A percentile compares a stretch with the other conserved stretches of the same genome.
These are phyloP conservation scores for Caretta caretta DNA, from an alignment of 2,113 vertebrate species.

Conservation along the genomic window DNA sequence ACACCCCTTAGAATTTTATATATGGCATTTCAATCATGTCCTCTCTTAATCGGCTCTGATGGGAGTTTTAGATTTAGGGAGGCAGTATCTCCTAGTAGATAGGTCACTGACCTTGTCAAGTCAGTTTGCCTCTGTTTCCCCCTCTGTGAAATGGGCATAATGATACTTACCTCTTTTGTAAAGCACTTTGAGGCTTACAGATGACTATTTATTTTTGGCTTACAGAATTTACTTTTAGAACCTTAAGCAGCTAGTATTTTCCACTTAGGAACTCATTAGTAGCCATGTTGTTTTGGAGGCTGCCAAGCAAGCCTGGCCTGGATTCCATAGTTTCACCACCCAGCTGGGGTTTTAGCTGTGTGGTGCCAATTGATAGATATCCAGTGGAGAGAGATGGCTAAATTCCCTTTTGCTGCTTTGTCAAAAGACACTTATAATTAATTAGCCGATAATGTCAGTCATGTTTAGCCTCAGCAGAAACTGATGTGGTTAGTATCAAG, in stretches of 20 bases:
- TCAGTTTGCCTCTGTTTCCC: neutral
- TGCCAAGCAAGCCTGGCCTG: neutral
- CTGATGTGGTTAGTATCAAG: neutral
- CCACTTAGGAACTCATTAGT: neutral
- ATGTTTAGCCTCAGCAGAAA: constrained; percentile 25
- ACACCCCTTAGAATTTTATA: too few relatives aligned
- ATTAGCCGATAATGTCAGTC: constrained; percentile 20
- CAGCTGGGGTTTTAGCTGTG: constrained; percentile 38
- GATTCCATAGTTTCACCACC: constrained; percentile 22
- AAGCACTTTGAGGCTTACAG: neutral
- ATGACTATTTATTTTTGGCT: neutral
- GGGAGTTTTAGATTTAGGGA: neutral
- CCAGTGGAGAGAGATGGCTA: neutral
- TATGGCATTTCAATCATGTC: too few relatives aligned
- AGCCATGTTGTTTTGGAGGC: neutral
- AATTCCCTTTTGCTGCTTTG: constrained; percentile 46
- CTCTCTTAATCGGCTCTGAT: too few relatives aligned
- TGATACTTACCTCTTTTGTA: neutral
- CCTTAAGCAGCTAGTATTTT: neutral
- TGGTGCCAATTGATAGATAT: constrained; percentile 31
- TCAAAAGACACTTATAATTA: constrained; percentile 25
- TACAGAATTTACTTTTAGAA: neutral
- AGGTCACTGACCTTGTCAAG: neutral
- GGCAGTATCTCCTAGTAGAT: neutral
- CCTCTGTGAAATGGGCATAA: neutral